phyloP scores from a whole-genome alignment of 2,888 invertebrate species.

The Nemotelus nigrinus region DNA sequence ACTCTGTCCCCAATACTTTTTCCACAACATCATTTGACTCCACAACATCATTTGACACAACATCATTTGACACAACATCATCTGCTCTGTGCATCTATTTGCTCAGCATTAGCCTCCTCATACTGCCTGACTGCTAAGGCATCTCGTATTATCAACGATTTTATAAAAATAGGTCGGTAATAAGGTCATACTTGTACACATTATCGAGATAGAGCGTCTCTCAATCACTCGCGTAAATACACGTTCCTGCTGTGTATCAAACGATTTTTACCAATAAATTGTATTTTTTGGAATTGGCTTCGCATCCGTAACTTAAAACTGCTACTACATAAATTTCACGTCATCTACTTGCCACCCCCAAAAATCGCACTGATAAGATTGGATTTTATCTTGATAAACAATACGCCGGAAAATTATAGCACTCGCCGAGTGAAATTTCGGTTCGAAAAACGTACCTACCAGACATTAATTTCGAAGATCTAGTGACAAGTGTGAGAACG shows the following conservation, averaged over 20 bases:
- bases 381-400: slow-evolving; percentile 2
- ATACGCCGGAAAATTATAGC: no score
- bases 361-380: slow-evolving; percentile 17
- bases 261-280: slow-evolving; percentile 4
- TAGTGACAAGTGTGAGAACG: no score
- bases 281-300: no score
- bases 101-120: no score
- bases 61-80: no score
- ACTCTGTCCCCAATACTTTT: no score
- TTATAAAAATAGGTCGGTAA: slow-evolving; percentile 48
- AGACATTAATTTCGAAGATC: no score
- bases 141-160: slow-evolving; percentile 31
- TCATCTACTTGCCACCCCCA: neutral
- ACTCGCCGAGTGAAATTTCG: no score
- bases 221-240: slow-evolving; percentile 10
- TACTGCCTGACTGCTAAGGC: neutral
- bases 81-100: no score
- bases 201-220: slow-evolving; percentile 15
- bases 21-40: no score
- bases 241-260: slow-evolving; percentile 3
- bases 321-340: neutral
- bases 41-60: no score
- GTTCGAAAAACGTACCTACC: no score
- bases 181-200: slow-evolving; percentile 45
- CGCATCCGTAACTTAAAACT: neutral